Conservation (phyloP, 2,888 invertebrate genomes). For the Lamellibrachia satsuma region DNA sequence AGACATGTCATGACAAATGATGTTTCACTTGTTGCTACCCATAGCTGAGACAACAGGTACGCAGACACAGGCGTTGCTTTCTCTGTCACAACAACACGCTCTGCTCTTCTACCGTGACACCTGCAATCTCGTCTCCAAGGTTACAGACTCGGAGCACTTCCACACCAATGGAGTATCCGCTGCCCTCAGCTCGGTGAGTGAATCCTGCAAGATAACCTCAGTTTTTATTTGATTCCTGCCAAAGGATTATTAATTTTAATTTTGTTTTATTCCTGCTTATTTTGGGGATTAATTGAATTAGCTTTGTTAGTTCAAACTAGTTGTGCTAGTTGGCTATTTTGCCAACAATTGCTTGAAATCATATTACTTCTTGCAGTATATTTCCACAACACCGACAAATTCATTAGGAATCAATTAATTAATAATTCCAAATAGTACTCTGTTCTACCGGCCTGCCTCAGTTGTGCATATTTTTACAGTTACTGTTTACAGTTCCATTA, state of each 20-base stretch:
- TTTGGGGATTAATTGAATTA: background rate
- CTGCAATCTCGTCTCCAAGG: background rate
- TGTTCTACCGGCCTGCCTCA: too few relatives aligned
- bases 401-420: too few relatives aligned
- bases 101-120: background rate
- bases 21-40: background rate
- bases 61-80: background rate
- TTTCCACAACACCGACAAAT: too few relatives aligned
- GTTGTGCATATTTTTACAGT: too few relatives aligned
- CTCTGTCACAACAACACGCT: background rate
- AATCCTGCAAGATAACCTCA: background rate
- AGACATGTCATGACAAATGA: background rate
- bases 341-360: too few relatives aligned
- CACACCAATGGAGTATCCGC: background rate
- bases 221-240: background rate
- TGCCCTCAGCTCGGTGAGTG: conserved; percentile 6
- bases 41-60: background rate
- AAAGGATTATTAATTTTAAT: background rate
- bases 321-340: background rate
- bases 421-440: too few relatives aligned
- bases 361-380: too few relatives aligned
- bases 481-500: too few relatives aligned
- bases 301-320: background rate
- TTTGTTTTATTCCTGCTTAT: background rate
- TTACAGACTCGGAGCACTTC: background rate